Base-by-base conservation (phyloP, 2,113 vertebrate genomes). In the Nycticorax nycticorax region DNA sequence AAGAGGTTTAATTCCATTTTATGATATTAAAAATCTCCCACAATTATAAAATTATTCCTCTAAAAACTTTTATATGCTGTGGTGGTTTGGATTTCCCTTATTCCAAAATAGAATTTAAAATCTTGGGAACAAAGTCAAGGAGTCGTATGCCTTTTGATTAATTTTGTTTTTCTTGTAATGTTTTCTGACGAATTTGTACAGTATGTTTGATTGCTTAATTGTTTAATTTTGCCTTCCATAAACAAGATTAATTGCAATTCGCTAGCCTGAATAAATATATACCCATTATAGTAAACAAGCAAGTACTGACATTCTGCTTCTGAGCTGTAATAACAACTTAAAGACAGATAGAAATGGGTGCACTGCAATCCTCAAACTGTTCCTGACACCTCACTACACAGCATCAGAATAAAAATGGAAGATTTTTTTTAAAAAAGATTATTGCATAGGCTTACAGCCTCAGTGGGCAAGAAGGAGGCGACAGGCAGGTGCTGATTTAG, bases 241-340 rank as follows among this genome's bases (percentile, higher is more conserved):
- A 97, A 96, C 80, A 93, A 95, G 74, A 96, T 95, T 95, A 95
- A 97, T 95, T 94, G 66, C 89, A 96, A 87, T 95, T 82, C 47
- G 4, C 89, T 95, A 95, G 66, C 84, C 94, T 97, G 91, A 95
- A 93, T 96, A 92, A 94, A 91, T 92, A 95, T 92, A 89, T 95
- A 89, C 67, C 77, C 32, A 57, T 93, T 87, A 92, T 57, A 97
- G 80, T 93, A 95, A 95, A 92, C 91, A 94, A 84, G 77, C 69
- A 89, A 93, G 57, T 64, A 88, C 87, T 87, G 79, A 77, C n/a
- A 60, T 89, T 95, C 85, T 89, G 56, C 76, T 78, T 67, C 45
- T 82, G 73, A 89, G 72, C 60, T 60, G 8, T 72, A 84, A 56
- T 48, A 88, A 78, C 77, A 94, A 75, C 48, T 79, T 93, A 84